These are phyloP conservation scores for Ferdinandea cuprea DNA, from an alignment of 2,888 invertebrate species.

Conservation along the genomic window DNA sequence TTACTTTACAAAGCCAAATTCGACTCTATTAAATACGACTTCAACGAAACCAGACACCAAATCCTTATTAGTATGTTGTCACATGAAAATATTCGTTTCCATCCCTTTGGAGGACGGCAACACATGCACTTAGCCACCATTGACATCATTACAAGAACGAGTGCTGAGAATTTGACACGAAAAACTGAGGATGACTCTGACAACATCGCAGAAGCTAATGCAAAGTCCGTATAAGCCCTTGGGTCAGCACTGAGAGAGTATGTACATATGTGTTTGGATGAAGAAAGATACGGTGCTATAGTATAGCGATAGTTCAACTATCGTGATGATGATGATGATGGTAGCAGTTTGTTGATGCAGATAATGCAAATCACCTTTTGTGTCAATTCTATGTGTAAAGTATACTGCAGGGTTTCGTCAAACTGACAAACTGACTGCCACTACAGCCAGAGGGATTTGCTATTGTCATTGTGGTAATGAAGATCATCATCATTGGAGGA, in stretches of 20 bases:
- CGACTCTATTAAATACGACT: background rate
- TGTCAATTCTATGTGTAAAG: constrained; percentile 48
- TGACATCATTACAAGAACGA: background rate
- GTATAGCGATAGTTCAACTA: constrained; percentile 1
- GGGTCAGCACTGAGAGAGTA: constrained; percentile 29
- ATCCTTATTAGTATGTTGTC: background rate
- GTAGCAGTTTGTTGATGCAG: constrained; percentile 55
- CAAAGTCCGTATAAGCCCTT: constrained; percentile 53
- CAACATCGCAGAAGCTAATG: constrained; percentile 43
- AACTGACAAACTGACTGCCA: constrained; percentile 43
- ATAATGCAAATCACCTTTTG: constrained; percentile 69
- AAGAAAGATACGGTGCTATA: background rate
- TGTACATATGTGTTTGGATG: background rate
- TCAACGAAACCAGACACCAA: too few species aligned
- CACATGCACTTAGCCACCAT: too few species aligned
- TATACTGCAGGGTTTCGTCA: constrained; percentile 37
- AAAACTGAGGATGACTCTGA: constrained; percentile 12
- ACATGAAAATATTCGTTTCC: background rate
- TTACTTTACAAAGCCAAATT: background rate
- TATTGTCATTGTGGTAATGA: background rate
- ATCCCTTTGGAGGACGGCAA: too few species aligned
- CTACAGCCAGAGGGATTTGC: constrained; percentile 14
- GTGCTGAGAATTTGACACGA: background rate
- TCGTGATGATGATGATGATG: constrained; percentile 18
- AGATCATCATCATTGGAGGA: constrained; percentile 27